These are phyloP conservation scores for Apodemia mormo DNA, from an alignment of 2,888 invertebrate genomes.

Conservation along the genomic window DNA sequence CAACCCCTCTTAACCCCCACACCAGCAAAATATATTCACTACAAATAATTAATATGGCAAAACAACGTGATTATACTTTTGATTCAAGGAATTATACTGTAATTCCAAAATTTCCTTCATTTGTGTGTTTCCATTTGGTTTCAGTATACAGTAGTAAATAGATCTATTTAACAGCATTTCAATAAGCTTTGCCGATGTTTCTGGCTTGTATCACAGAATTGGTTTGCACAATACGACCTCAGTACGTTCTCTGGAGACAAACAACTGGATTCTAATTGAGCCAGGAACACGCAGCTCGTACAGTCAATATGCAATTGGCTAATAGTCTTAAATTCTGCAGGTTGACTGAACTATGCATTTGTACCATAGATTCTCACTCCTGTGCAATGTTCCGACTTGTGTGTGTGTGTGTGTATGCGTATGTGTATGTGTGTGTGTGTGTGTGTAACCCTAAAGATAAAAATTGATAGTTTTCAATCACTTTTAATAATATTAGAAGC, in stretches of 20 bases:
- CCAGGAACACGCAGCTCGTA: conserved; percentile 7
- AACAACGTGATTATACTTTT: too few relatives aligned
- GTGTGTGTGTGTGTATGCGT: too few relatives aligned
- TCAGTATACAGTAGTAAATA: neutral
- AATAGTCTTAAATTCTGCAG: conserved; percentile 29
- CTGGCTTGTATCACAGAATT: conserved; percentile 7
- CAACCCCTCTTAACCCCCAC: too few relatives aligned
- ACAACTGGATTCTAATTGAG: conserved; percentile 17
- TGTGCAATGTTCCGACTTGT: too few relatives aligned
- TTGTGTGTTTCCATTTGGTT: neutral
- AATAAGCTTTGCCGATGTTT: conserved; percentile 1
- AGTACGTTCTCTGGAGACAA: conserved; percentile 6
- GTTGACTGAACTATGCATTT: conserved; percentile 22
- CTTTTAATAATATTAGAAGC: too few relatives aligned
- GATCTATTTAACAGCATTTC: neutral
- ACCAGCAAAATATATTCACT: too few relatives aligned
- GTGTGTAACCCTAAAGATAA: too few relatives aligned
- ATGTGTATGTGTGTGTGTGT: too few relatives aligned
- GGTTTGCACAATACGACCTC: conserved; percentile 2
- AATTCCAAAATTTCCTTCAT: too few relatives aligned
- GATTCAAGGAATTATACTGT: too few relatives aligned
- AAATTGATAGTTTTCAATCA: too few relatives aligned
- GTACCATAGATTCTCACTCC: conserved; percentile 19
- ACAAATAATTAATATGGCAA: too few relatives aligned
- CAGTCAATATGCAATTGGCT: conserved; percentile 20